phyloP scores from a whole-genome alignment of 2,888 invertebrate genomes.

The Netelia inedita region DNA sequence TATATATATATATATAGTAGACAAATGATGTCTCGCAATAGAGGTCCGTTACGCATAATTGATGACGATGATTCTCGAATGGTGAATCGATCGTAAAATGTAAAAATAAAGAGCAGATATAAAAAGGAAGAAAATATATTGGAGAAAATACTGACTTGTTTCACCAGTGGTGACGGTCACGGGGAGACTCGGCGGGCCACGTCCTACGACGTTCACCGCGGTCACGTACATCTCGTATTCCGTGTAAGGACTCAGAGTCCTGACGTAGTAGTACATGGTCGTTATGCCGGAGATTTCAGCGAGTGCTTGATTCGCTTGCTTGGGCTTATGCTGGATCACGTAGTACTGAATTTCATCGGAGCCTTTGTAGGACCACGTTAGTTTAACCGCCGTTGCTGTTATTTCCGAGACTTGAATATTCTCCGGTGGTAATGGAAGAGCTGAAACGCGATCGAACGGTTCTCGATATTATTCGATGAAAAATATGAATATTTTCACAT shows the following conservation, averaged over 20 bases:
- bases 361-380: constrained; percentile 97
- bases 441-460: constrained; percentile 86
- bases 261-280: constrained; percentile 96
- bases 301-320: constrained; percentile 96
- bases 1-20: no score
- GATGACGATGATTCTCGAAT: background rate
- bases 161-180: constrained; percentile 98
- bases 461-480: constrained; percentile 3
- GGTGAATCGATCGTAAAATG: constrained; percentile 1
- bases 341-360: constrained; percentile 97
- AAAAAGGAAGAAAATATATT: background rate
- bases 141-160: constrained; percentile 91
- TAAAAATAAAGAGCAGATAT: background rate
- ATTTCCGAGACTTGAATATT: constrained; percentile 97
- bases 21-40: no score
- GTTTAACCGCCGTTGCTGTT: constrained; percentile 95
- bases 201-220: constrained; percentile 97
- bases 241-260: constrained; percentile 96
- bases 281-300: constrained; percentile 97
- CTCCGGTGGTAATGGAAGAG: constrained; percentile 95
- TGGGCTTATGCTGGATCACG: constrained; percentile 98
- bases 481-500: no score
- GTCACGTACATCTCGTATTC: constrained; percentile 98
- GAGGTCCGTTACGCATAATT: background rate
- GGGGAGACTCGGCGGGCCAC: constrained; percentile 95